Evolutionary conservation across 2,797 vertebrate species (phyloP), one percentile per base, ranked within the genome.

Genomic region (Triplophysa bombifrons): DNA sequence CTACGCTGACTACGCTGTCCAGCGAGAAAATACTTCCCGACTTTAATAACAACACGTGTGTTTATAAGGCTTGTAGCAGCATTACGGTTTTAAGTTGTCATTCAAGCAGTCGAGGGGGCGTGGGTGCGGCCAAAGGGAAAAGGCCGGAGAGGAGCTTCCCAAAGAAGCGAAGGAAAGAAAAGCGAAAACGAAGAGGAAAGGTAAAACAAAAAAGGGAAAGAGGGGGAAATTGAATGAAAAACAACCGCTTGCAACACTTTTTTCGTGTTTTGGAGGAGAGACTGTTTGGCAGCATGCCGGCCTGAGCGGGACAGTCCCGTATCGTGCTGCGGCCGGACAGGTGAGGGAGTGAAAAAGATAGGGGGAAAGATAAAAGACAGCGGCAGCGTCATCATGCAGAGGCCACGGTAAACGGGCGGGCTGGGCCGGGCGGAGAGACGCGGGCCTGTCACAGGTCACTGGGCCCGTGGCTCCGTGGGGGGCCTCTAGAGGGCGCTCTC

Each of bases 401-500:
- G 89, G 92, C 88, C 90, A 91, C 83, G 83, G 90, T 92, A 91
- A 93, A 91, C 83, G 85, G 77, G 87, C 84, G 89, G 84, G 83
- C 85, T 82, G 83, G 75, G 80, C 80, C 84, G 88, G 90, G 87
- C 87, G 80, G 91, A 90, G 88, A 89, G 89, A 91, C 86, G 78
- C 82, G 90, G 89, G 91, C 86, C 78, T 75, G 90, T 91, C 91
- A 90, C 89, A 95, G 95, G 92, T 94, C 93, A 92, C 94, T 91
- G 93, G 92, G 92, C 92, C 93, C 94, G 94, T 94, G 94, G 92
- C 95, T 96, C 91, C 91, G 92, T 93, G 92, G 90, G 88, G 92
- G 91, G 80, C 89, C 92, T 93, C 93, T 93, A 93, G 87, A 90
- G 93, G 93, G 92, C 93, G 92, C 94, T 95, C 95, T 96, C 96